phyloP scores from a whole-genome alignment of 2,113 vertebrate genomes.

The Pteronura brasiliensis region DNA sequence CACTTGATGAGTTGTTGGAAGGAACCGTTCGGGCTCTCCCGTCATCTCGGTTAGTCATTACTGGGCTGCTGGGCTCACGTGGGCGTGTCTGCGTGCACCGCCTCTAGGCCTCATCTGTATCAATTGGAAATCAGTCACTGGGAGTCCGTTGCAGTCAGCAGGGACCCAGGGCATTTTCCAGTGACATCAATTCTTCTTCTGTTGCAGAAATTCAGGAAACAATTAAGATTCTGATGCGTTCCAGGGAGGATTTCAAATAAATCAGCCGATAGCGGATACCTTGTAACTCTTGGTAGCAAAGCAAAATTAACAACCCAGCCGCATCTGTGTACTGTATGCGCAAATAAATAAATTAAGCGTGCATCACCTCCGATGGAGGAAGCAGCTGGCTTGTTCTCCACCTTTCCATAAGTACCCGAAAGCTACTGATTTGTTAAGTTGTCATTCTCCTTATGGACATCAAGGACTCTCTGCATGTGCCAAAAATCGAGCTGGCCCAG shows the following conservation, averaged over 20 bases:
- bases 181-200: conserved; percentile 75
- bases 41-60: conserved; percentile 73
- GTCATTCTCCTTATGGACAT: conserved; percentile 74
- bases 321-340: conserved; percentile 59
- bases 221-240: conserved; percentile 79
- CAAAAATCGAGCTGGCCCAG: conserved; percentile 69
- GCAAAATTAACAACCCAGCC: conserved; percentile 71
- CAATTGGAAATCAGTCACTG: conserved; percentile 76
- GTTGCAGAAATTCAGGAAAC: conserved; percentile 76
- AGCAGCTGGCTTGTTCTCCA: conserved; percentile 77
- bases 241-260: conserved; percentile 80
- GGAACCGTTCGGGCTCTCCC: conserved; percentile 76
- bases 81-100: conserved; percentile 60
- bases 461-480: conserved; percentile 70
- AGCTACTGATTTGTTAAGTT: conserved; percentile 81
- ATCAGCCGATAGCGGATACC: conserved; percentile 72
- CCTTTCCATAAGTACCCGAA: conserved; percentile 77
- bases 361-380: conserved; percentile 73
- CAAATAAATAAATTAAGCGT: conserved; percentile 80
- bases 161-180: conserved; percentile 68
- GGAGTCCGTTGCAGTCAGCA: conserved; percentile 71
- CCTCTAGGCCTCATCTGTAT: conserved; percentile 76
- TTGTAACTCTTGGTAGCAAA: conserved; percentile 79
- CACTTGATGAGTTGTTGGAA: conserved; percentile 85
- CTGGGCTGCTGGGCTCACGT: conserved; percentile 59